Evolutionary conservation across 2,888 invertebrate species (phyloP), one percentile per base, ranked within the genome.

Genomic region (Blera fallax): DNA sequence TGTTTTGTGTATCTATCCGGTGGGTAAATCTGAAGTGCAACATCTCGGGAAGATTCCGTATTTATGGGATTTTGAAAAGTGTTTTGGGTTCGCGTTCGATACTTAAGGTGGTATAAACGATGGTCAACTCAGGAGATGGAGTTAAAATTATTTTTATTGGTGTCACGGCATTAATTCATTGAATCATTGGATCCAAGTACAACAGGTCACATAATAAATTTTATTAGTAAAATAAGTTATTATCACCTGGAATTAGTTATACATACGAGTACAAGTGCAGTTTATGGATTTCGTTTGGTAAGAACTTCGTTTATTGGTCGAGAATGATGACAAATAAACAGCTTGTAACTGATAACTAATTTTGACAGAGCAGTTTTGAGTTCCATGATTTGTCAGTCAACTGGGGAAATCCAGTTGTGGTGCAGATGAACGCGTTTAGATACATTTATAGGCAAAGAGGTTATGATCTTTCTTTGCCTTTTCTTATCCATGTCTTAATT

Each of bases 201-300:
- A 43, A 54, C 29, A 56, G 56, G 45, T 32, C 16, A 32, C 21
- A 45, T 8, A 70, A 56, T 56, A 45, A 45, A 34, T 58, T 56
- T 18, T 4, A 5, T 14, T 43, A 27, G n/a, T 37, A 29, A 43
- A 43, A 69, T 32, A 40, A 40, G 29, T 52, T 54, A 40, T 69
- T 67, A 50, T 67, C 52, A 67, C 50, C n/a, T 37, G 52, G 50
- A 67, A 27, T 67, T 37, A 67, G 37, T 67, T 67, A 67, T 52
- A 21, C 27, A 21, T n/a, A n/a, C n/a, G n/a, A n/a, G n/a, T n/a
- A n/a, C n/a, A n/a, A n/a, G n/a, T n/a, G n/a, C n/a, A n/a, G n/a
- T n/a, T n/a, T n/a, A n/a, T n/a, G n/a, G n/a, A n/a, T n/a, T n/a
- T n/a, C n/a, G n/a, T n/a, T n/a, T n/a, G n/a, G n/a, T n/a, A n/a